Conservation (phyloP, 2,888 invertebrate genomes). For the Xanthorhoe spadicearia region DNA sequence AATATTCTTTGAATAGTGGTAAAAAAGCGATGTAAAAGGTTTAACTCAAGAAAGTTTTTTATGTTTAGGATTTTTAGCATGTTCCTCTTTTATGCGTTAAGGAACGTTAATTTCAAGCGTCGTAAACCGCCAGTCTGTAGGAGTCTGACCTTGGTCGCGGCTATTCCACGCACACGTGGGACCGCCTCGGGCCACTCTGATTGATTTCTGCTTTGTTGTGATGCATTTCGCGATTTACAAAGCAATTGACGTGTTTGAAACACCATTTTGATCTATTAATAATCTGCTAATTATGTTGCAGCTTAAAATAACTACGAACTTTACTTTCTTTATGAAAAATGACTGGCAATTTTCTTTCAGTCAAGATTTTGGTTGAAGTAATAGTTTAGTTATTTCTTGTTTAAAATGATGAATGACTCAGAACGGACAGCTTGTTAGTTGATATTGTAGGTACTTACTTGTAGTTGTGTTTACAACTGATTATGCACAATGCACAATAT, state of each 20-base stretch:
- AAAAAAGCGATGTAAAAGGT: too few relatives aligned
- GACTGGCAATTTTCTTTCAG: background rate
- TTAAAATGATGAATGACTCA: background rate
- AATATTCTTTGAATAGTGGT: constrained; percentile 4
- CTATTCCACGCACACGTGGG: constrained; percentile 49
- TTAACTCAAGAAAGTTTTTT: too few relatives aligned
- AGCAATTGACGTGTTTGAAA: constrained; percentile 2
- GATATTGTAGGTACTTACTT: too few relatives aligned
- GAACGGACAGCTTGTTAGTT: background rate
- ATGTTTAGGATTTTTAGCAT: too few relatives aligned
- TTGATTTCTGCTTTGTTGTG: constrained; percentile 31
- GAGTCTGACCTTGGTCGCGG: constrained; percentile 49
- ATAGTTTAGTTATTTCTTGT: background rate
- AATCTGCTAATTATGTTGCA: background rate
- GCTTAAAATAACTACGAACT: too few relatives aligned
- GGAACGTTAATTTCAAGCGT: constrained; percentile 6
- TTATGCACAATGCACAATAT: background rate
- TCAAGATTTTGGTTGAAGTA: background rate
- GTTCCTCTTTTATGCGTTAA: background rate
- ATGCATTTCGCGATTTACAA: constrained; percentile 18
- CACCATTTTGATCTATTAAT: background rate
- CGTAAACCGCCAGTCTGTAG: constrained; percentile 20
- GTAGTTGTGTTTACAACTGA: constrained; percentile 1
- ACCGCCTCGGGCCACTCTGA: constrained; percentile 26
- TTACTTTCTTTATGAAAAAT: background rate